Conservation (phyloP, 2,797 vertebrate genomes). For the Parotocinclus haroldoi region DNA sequence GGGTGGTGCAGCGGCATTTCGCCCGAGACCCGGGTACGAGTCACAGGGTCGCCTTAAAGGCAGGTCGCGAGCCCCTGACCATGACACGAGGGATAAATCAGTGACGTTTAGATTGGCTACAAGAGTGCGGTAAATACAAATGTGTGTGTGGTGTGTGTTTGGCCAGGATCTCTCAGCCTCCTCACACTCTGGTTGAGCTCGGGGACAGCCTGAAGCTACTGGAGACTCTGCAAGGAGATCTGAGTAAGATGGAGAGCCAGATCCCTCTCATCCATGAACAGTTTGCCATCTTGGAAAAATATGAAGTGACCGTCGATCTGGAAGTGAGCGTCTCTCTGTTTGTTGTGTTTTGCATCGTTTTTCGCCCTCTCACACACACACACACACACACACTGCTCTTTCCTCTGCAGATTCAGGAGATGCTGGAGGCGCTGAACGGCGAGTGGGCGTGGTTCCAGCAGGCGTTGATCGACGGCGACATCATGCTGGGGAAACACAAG, state of each 20-base stretch:
- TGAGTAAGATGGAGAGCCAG: slow-evolving; percentile 68
- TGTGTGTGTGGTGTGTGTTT: too few species aligned
- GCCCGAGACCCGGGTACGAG: too few species aligned
- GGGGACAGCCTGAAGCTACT: slow-evolving; percentile 71
- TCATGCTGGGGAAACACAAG: slow-evolving; percentile 75
- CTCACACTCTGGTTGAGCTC: slow-evolving; percentile 71
- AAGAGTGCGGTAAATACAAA: neutral
- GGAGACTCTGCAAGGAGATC: slow-evolving; percentile 69
- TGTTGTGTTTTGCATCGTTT: slow-evolving; percentile 9
- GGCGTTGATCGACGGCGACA: slow-evolving; percentile 74
- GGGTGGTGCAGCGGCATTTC: too few species aligned
- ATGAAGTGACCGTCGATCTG: slow-evolving; percentile 75
- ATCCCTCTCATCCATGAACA: slow-evolving; percentile 78
- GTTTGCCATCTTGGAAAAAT: slow-evolving; percentile 80
- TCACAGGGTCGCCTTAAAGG: too few species aligned
- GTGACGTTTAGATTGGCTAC: neutral
- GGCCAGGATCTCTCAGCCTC: slow-evolving; percentile 66
- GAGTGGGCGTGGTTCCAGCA: slow-evolving; percentile 82
- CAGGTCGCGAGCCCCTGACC: too few species aligned
- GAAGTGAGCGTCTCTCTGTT: too few species aligned
- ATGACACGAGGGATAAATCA: too few species aligned
- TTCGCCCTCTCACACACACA: slow-evolving; percentile 13
- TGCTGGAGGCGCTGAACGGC: slow-evolving; percentile 67
- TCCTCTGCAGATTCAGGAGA: slow-evolving; percentile 73
- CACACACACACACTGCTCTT: too few species aligned